Base-by-base conservation (phyloP, 2,888 invertebrate species). In the Heliconius hortense region DNA sequence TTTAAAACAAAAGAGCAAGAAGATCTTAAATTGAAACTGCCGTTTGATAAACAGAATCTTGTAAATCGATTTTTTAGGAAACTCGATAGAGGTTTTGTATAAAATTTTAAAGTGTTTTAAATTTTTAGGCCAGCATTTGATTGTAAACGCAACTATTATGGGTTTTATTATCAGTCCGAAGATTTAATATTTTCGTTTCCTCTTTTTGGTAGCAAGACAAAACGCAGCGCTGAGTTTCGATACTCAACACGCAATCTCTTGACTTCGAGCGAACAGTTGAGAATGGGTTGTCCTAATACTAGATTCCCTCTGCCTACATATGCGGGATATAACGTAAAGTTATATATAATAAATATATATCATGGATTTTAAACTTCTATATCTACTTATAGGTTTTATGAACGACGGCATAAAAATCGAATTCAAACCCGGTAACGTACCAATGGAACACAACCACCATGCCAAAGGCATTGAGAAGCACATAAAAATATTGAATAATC, bases 371-470 rank as follows among this genome's bases (percentile, higher is more conserved):
- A 48, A 0, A 48, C 2, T 18, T 56, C 56, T 56, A 56, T 10
- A 3, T 43, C 5, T 18, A 13, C 15, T 31, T 15, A 26, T n/a
- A 82, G 53, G 13, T 66, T 72, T 13, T 7, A 28, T 28, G 18
- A 62, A 43, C 18, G 86, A 87, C 80, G 87, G 85, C 2, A 76
- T 87, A 13, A 75, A 82, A 74, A 79, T 87, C 15, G 82, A 87
- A 80, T 5, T 84, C 0, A 77, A 76, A 11, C 83, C 85, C 0
- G 82, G 82, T 7, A 72, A 77, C 1, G 53, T 28, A 31, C 0
- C 64, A 2, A 81, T 66, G 13, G 83, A 86, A 0, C 82, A 83
- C 7, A 35, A 48, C 0, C 80, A 81, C 1, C n/a, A 85, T 0
- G 63, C 81, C 7, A 82, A 82, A 48, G 53, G 76, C 1, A 15